A percentile compares a stretch with the other conserved stretches of the same genome.
Conservation (phyloP, 2,797 vertebrate species). For the Erpetoichthys calabaricus region DNA sequence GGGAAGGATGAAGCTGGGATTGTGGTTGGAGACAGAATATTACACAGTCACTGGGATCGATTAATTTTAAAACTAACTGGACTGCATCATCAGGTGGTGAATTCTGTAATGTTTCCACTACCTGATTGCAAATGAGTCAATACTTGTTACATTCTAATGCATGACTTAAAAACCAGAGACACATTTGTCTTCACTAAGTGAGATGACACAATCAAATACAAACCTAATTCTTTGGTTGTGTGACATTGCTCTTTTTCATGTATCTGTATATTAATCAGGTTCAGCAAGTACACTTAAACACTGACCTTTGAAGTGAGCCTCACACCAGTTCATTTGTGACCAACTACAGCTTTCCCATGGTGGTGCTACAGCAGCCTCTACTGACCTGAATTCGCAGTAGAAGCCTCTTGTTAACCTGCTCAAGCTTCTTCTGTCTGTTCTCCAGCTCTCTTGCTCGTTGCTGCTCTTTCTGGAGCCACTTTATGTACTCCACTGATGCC, state of each 20-base stretch:
- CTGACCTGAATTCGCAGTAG: conserved; percentile 91
- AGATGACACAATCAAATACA: conserved; percentile 23
- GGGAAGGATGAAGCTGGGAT: neutral
- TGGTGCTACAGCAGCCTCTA: conserved; percentile 7
- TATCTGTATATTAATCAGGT: conserved; percentile 28
- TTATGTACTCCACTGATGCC: conserved; percentile 98
- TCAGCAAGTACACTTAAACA: too few species aligned
- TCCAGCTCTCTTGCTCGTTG: conserved; percentile 87
- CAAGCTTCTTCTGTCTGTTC: conserved; percentile 89
- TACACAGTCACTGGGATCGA: conserved; percentile 5
- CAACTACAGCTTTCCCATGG: neutral
- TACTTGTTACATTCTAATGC: conserved; percentile 17
- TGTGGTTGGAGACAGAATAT: conserved; percentile 3
- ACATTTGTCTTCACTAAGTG: conserved; percentile 20
- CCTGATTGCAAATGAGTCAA: conserved; percentile 17
- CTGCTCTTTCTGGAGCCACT: conserved; percentile 98
- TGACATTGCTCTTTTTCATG: conserved; percentile 9
- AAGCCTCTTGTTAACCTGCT: conserved; percentile 81
- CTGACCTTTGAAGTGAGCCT: too few species aligned
- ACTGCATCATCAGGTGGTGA: conserved; percentile 21
- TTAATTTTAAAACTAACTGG: conserved; percentile 27
- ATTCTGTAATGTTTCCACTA: conserved; percentile 7
- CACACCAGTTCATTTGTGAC: too few species aligned
- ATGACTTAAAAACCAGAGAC: conserved; percentile 20
- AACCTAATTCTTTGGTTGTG: conserved; percentile 16